phyloP scores from a whole-genome alignment of 2,888 invertebrate genomes.

The Amblyteles armatorius region DNA sequence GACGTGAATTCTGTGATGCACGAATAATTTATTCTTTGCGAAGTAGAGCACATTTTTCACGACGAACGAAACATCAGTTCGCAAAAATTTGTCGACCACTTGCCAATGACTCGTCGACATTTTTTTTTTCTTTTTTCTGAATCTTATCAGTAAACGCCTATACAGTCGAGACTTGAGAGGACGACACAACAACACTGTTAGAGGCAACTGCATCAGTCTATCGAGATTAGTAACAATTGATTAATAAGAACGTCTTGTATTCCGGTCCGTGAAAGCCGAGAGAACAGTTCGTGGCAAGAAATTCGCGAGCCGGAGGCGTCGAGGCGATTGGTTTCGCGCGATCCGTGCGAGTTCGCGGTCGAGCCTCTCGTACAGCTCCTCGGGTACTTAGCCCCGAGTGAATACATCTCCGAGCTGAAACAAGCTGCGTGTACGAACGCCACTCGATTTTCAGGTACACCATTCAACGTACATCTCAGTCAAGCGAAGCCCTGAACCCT shows the following conservation, averaged over 20 bases:
- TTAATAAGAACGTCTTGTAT: constrained; percentile 29
- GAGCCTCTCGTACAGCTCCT: constrained; percentile 24
- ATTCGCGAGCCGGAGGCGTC: constrained; percentile 42
- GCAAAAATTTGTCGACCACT: no score
- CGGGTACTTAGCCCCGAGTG: constrained; percentile 45
- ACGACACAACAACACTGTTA: not conserved
- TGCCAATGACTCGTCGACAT: not conserved
- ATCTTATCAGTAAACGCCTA: not conserved
- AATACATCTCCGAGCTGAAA: constrained; percentile 37
- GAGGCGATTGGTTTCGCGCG: constrained; percentile 22
- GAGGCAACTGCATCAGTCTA: constrained; percentile 18
- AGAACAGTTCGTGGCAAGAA: constrained; percentile 39
- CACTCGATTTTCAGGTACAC: constrained; percentile 40
- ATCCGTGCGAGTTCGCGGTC: constrained; percentile 25
- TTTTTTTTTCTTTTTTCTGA: not conserved
- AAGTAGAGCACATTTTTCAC: no score
- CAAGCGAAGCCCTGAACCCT: not conserved
- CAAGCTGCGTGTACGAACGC: constrained; percentile 17
- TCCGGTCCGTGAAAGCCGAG: constrained; percentile 7
- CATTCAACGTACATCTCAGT: constrained; percentile 14
- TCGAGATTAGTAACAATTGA: constrained; percentile 32
- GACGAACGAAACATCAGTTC: no score
- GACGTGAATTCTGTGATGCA: no score
- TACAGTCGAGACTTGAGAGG: not conserved
- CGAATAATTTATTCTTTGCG: no score